Percentiles rank a stretch among this genome's conserved stretches.
phyloP scores from a whole-genome alignment of 2,888 invertebrate species.

The Nephrotoma flavescens region DNA sequence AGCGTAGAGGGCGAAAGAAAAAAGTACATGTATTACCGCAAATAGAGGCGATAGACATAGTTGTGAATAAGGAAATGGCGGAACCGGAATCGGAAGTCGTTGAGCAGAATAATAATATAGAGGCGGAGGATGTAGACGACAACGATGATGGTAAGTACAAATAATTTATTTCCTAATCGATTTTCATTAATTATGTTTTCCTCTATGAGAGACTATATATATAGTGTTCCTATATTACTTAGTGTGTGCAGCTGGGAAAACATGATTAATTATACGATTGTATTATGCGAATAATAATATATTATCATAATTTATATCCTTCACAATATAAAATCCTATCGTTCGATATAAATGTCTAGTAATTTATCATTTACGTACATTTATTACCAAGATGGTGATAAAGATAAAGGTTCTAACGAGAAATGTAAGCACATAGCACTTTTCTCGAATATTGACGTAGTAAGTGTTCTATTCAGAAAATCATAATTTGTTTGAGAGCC shows the following conservation, averaged over 20 bases:
- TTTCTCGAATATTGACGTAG: not conserved
- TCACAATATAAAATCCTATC: not conserved
- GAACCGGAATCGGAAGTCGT: not conserved
- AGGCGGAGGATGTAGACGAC: not conserved
- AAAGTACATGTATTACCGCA: not conserved
- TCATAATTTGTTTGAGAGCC: not conserved
- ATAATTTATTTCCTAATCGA: not conserved
- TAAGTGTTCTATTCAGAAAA: not conserved
- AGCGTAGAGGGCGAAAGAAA: not conserved
- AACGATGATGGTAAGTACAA: not conserved
- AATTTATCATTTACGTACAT: not conserved
- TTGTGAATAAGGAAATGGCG: not conserved
- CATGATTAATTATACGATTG: not conserved
- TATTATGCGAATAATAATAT: too few species aligned
- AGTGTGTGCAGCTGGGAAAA: not conserved
- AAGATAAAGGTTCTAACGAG: not conserved
- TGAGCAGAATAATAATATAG: not conserved
- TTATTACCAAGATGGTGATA: not conserved
- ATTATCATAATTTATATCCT: not conserved
- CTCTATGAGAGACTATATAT: not conserved
- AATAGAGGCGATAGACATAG: not conserved
- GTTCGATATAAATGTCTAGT: not conserved
- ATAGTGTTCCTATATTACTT: not conserved
- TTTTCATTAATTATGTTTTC: not conserved
- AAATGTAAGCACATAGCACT: not conserved